Conservation (phyloP, 2,113 vertebrate genomes). For the Platichthys flesus region DNA sequence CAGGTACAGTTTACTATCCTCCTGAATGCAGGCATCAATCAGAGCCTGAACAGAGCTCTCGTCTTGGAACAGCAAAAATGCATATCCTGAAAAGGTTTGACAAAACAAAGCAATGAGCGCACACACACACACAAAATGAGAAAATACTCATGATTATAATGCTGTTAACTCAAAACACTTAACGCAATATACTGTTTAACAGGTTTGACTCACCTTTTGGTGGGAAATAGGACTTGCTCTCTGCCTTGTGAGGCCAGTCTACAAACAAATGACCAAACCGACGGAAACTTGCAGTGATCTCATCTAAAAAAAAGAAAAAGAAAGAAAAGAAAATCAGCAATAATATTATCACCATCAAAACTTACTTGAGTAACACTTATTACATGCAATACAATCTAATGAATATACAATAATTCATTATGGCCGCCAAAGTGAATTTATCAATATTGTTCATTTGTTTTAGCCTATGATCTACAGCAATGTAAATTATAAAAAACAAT, state of each 20-base stretch:
- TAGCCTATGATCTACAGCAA: background rate
- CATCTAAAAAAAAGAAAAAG: constrained; percentile 82
- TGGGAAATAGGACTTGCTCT: constrained; percentile 99
- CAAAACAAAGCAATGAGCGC: background rate
- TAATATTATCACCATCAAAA: background rate
- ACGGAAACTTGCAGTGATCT: constrained; percentile 99
- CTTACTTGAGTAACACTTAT: too few species aligned
- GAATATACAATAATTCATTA: too few species aligned
- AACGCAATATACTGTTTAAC: background rate
- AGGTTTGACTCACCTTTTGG: constrained; percentile 90
- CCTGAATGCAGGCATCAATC: constrained; percentile 98
- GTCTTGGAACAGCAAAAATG: constrained; percentile 99
- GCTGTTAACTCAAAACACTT: background rate
- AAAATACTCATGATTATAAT: too few species aligned
- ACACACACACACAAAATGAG: background rate
- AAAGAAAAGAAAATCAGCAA: background rate
- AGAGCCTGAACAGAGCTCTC: constrained; percentile 99
- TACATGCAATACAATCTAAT: too few species aligned
- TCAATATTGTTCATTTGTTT: too few species aligned
- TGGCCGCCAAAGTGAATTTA: too few species aligned
- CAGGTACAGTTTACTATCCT: constrained; percentile 98
- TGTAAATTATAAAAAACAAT: background rate
- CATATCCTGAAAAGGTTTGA: constrained; percentile 87
- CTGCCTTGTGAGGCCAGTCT: constrained; percentile 99
- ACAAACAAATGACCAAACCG: constrained; percentile 98